Base-by-base conservation (phyloP, 2,797 vertebrate genomes). In the Neoniphon sammara region DNA sequence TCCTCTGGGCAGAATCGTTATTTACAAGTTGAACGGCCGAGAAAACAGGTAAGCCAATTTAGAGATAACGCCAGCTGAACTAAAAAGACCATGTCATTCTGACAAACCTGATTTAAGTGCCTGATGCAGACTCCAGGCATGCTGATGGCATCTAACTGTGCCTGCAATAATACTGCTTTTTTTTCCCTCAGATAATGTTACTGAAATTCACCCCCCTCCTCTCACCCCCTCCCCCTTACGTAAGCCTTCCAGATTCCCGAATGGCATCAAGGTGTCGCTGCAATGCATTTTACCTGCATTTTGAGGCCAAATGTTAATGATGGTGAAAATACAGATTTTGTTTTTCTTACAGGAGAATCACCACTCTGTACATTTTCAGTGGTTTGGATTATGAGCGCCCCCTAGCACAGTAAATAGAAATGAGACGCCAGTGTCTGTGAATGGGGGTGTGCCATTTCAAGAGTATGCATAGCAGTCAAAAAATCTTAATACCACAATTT, bases 101-200 rank as follows among this genome's bases (percentile, higher is more conserved):
- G 57, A 57, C 61, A n/a, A 52, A 39, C 56, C 0, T n/a, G 78
- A 25, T 59, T 50, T n/a, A 31, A 63, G 42, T 66, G 74, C 46
- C 70, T 50, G 71, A 73, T 65, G 86, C 81, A 81, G 82, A 52
- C 42, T 31, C 44, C n/a, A 30, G 56, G 56, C 17, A 36, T 15
- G 62, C 59, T 1, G 20, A 4, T 71, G 87, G 85, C 86, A 83
- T 81, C 59, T 61, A 23, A 49, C 78, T 85, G 73, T 12, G 71
- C 79, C 77, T 69, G 78, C 80, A 78, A 84, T 81, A 53, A 61
- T 78, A 80, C 79, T 80, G 77, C 5, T 75, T 54, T 80, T 69
- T 73, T n/a, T n/a, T n/a, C n/a, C n/a, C n/a, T 46, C 77, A 67
- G 78, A 23, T 14, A 82, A 73, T 61, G 70, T 47, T 30, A 72